Conservation (phyloP, 2,797 vertebrate genomes). For the Pantherophis alleghaniensis region DNA sequence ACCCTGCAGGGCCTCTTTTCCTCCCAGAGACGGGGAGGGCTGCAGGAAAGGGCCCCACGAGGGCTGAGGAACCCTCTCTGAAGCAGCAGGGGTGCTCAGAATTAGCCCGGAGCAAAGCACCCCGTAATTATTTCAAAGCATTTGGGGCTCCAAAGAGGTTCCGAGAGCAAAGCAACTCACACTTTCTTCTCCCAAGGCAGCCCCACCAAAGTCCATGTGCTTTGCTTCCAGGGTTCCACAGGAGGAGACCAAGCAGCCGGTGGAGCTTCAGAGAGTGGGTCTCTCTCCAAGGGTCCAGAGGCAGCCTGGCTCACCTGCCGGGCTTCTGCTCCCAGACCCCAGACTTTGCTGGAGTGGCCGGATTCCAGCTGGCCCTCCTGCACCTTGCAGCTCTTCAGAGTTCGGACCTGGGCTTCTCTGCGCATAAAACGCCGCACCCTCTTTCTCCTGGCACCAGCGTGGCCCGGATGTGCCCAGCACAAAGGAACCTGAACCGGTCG, state of each 20-base stretch:
- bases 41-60: background rate
- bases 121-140: background rate
- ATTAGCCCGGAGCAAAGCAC: background rate
- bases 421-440: background rate
- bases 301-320: background rate
- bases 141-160: background rate
- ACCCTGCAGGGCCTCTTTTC: background rate
- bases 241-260: fast-evolving
- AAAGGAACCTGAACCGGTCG: background rate
- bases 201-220: background rate
- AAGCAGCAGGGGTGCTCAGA: background rate
- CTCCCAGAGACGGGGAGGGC: background rate
- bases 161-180: fast-evolving
- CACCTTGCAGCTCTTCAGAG: background rate
- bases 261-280: background rate
- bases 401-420: background rate
- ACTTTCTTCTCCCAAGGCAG: background rate
- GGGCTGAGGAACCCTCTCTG: background rate
- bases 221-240: background rate
- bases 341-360: background rate
- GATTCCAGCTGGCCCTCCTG: background rate
- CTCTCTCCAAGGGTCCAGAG: background rate
- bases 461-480: background rate
- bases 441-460: background rate
- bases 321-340: background rate